Evolutionary conservation across 1,140 invertebrate genomes (phyloP).

Genomic region (Bombus pascuorum): DNA sequence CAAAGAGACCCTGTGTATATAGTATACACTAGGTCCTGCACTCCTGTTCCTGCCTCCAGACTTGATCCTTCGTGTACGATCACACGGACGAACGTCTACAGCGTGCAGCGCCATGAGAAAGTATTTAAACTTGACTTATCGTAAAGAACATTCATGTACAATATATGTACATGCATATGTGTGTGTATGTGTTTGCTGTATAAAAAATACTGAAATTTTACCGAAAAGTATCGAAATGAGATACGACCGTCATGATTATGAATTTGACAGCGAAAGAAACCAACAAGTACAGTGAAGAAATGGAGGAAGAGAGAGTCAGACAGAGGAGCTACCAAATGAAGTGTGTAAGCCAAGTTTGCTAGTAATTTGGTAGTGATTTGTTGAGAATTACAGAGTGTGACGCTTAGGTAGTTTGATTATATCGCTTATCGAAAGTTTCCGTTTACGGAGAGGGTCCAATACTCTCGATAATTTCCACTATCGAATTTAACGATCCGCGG

Average conservation of each 20-base stretch:
- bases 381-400: not conserved
- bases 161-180: too few relatives aligned
- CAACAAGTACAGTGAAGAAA: slow-evolving; percentile 44
- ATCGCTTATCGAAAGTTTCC: slow-evolving; percentile 16
- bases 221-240: too few relatives aligned
- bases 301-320: not conserved
- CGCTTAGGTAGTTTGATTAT: slow-evolving; percentile 21
- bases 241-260: too few relatives aligned
- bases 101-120: not conserved
- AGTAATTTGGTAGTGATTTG: slow-evolving; percentile 33
- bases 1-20: slow-evolving; percentile 60
- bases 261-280: too few relatives aligned
- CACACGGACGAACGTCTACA: slow-evolving; percentile 40
- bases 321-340: not conserved
- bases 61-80: slow-evolving; percentile 24
- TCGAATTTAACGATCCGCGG: not conserved
- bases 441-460: too few relatives aligned
- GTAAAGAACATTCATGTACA: too few relatives aligned
- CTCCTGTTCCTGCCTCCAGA: slow-evolving; percentile 47
- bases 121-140: too few relatives aligned
- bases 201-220: too few relatives aligned
- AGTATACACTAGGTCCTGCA: slow-evolving; percentile 47
- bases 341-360: slow-evolving; percentile 52
- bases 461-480: not conserved
- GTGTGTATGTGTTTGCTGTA: too few relatives aligned